Evolutionary conservation across 2,888 invertebrate species (phyloP).

Genomic region (Trachelus tabidus): DNA sequence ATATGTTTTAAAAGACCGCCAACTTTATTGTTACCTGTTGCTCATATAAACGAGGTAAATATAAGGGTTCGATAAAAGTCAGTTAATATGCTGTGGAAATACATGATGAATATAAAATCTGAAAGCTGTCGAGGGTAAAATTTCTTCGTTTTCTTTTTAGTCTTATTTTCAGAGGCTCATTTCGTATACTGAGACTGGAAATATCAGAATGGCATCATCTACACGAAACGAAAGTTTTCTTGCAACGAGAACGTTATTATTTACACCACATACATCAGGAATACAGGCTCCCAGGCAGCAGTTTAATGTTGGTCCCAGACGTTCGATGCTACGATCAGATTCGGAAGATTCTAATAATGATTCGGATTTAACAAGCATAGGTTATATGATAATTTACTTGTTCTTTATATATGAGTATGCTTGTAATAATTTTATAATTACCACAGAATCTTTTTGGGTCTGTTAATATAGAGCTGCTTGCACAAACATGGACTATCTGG

Average conservation of each 20-base stretch:
- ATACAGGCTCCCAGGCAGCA: constrained; percentile 9
- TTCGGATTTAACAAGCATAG: neutral
- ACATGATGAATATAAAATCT: neutral
- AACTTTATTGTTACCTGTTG: neutral
- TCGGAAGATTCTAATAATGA: neutral
- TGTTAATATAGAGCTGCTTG: constrained; percentile 45
- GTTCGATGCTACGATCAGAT: neutral
- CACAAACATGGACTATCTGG: constrained; percentile 58
- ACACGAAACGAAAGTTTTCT: neutral
- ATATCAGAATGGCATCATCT: neutral
- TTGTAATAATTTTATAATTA: constrained; percentile 8
- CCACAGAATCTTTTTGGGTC: neutral
- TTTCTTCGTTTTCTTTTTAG: no score
- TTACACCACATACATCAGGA: constrained; percentile 8
- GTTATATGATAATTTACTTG: neutral
- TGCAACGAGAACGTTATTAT: neutral
- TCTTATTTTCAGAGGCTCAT: no score
- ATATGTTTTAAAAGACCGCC: neutral
- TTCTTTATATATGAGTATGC: neutral
- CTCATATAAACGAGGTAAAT: neutral
- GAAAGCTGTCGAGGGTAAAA: no score
- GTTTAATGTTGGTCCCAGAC: constrained; percentile 26
- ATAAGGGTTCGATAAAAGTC: neutral
- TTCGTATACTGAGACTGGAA: no score
- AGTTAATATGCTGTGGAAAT: neutral